Evolutionary conservation across 1,140 invertebrate genomes (phyloP), one percentile per base, ranked within the genome.

Genomic region (Antheraea mylitta): DNA sequence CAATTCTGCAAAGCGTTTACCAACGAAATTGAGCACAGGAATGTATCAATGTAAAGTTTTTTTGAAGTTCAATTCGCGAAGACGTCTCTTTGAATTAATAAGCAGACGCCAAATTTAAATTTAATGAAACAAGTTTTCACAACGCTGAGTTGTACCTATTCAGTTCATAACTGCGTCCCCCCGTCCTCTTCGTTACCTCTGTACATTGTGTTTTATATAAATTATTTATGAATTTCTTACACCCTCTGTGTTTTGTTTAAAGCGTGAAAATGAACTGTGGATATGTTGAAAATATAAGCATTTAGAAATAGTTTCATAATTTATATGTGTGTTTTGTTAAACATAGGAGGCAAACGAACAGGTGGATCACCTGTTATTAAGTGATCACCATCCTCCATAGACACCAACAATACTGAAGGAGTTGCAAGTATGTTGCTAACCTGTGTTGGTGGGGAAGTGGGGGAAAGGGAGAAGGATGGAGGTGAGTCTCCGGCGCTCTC

Each of bases 101-200:
- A 83, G 79, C 75, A 74, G 78, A 76, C 75, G 76, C 72, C 76
- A 77, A 83, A 84, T 84, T 84, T 80, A 82, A 84, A 82, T 80
- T 84, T 82, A 84, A 84, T 84, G 80, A 84, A 84, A 82, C 82
- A 82, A 84, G 80, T 84, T 84, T 82, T 67, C 38, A 71, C 70
- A 73, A 70, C 73, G 69, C 72, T 58, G 72, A 75, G 79, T 73
- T 36, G 16, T 61, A 61, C 60, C 68, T 74, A 71, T 78, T 76
- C 78, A 62, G 64, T 75, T 72, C 58, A 70, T 75, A 73, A 71
- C 72, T 70, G 60, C 30, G 72, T 72, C 71, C 61, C 48, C 64
- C 71, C 58, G n/a, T 59, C 60, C 73, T 67, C 53, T 76, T 75
- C 71, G 69, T 79, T 76, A 72, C 71, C 67, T 68, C 70, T 42